phyloP scores from a whole-genome alignment of 2,797 vertebrate species.

The Gambelia wislizenii region DNA sequence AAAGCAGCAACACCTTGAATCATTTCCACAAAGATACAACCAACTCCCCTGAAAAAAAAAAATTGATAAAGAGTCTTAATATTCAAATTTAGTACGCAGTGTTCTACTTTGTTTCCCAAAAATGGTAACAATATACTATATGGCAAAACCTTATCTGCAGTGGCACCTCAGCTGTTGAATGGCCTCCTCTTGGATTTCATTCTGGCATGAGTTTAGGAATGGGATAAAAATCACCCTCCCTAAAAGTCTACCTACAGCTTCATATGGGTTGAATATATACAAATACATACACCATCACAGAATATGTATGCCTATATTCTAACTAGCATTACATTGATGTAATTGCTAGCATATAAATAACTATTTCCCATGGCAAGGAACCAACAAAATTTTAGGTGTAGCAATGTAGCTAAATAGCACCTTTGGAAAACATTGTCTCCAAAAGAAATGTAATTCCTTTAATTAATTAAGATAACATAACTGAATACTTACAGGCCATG shows the following conservation, averaged over 20 bases:
- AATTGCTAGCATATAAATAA: constrained; percentile 1
- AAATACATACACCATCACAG: not conserved
- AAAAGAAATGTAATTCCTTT: constrained; percentile 40
- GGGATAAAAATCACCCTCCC: not conserved
- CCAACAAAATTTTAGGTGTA: constrained; percentile 30
- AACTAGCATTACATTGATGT: no score
- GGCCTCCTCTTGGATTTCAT: no score
- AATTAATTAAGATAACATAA: not conserved
- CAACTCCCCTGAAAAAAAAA: constrained; percentile 88
- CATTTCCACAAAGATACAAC: constrained; percentile 98
- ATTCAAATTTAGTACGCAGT: constrained; percentile 12
- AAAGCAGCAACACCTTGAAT: constrained; percentile 97
- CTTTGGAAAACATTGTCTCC: constrained; percentile 31
- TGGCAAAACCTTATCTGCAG: not conserved
- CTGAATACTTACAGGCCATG: constrained; percentile 9
- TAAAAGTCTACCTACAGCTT: not conserved
- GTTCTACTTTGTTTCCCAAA: no score
- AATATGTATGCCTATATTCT: not conserved
- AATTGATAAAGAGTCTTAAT: not conserved
- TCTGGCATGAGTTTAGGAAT: not conserved
- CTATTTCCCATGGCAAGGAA: constrained; percentile 14
- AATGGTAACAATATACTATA: no score
- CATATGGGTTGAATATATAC: not conserved
- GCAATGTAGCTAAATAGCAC: constrained; percentile 10
- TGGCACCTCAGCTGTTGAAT: no score